Conservation (phyloP, 2,113 vertebrate genomes). For the Irena cyanogastra region DNA sequence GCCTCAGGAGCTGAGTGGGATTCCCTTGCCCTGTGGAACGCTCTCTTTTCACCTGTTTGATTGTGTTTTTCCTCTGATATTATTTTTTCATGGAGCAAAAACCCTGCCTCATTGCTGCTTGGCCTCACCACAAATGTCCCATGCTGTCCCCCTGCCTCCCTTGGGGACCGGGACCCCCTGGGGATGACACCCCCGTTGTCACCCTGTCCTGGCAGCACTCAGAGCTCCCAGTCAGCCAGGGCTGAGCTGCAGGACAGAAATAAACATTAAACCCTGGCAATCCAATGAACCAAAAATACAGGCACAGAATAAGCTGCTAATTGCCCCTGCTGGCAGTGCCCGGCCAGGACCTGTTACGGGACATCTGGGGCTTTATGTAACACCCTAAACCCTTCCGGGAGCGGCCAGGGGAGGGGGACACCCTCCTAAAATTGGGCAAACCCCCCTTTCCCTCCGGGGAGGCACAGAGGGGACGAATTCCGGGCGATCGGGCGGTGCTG, state of each 20-base stretch:
- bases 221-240: neutral
- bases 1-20: neutral
- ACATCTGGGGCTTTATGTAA: constrained; percentile 4
- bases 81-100: neutral
- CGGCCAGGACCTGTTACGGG: neutral
- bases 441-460: too few relatives aligned
- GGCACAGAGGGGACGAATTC: fast-evolving
- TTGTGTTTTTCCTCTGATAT: neutral
- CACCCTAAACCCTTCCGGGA: neutral
- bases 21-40: fast-evolving
- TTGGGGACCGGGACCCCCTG: neutral
- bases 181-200: neutral
- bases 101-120: fast-evolving
- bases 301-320: constrained; percentile 31
- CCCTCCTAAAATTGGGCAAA: neutral
- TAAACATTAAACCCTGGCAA: constrained; percentile 51
- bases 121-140: fast-evolving
- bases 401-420: neutral
- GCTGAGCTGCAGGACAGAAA: neutral
- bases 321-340: neutral
- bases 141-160: fast-evolving
- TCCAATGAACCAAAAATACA: constrained; percentile 66
- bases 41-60: neutral
- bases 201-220: fast-evolving
- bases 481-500: fast-evolving